A percentile compares a stretch with the other conserved stretches of the same genome.
These are phyloP conservation scores for Leptinotarsa lineolata DNA, from an alignment of 1,140 invertebrate genomes.

Conservation along the genomic window DNA sequence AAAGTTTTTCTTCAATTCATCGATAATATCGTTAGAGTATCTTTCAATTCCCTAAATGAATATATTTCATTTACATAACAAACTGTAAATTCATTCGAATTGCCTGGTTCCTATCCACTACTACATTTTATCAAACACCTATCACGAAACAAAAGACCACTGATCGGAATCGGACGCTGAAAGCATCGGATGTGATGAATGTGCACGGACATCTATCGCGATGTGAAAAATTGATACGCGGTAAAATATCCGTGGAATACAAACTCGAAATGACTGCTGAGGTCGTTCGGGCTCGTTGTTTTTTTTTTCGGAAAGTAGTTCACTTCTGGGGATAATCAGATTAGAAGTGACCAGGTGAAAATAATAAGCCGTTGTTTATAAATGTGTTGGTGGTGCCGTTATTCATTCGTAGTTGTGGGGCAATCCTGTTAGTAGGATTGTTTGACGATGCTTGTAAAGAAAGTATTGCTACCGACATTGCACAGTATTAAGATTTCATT, in stretches of 20 bases:
- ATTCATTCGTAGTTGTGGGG: not conserved
- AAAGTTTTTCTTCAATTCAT: too few relatives aligned
- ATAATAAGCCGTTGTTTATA: conserved; percentile 6
- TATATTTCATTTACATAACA: too few relatives aligned
- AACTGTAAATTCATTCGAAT: not conserved
- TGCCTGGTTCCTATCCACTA: not conserved
- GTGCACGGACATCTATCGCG: conserved; percentile 7
- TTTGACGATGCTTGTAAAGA: too few relatives aligned
- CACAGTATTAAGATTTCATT: too few relatives aligned
- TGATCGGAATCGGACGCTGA: not conserved
- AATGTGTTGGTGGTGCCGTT: not conserved
- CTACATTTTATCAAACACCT: not conserved
- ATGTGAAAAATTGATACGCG: conserved; percentile 3
- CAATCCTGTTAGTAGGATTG: too few relatives aligned
- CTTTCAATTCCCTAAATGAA: too few relatives aligned
- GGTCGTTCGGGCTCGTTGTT: not conserved
- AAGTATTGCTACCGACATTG: too few relatives aligned
- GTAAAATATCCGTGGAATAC: not conserved
- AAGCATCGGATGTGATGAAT: conserved; percentile 4
- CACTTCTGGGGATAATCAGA: conserved; percentile 8
- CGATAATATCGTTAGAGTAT: too few relatives aligned
- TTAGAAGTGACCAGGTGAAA: conserved; percentile 8
- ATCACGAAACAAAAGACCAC: not conserved
- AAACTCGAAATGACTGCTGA: not conserved
- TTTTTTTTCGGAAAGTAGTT: conserved; percentile 3